These are phyloP conservation scores for Chiloscyllium plagiosum DNA, from an alignment of 2,113 vertebrate species.

Conservation along the genomic window DNA sequence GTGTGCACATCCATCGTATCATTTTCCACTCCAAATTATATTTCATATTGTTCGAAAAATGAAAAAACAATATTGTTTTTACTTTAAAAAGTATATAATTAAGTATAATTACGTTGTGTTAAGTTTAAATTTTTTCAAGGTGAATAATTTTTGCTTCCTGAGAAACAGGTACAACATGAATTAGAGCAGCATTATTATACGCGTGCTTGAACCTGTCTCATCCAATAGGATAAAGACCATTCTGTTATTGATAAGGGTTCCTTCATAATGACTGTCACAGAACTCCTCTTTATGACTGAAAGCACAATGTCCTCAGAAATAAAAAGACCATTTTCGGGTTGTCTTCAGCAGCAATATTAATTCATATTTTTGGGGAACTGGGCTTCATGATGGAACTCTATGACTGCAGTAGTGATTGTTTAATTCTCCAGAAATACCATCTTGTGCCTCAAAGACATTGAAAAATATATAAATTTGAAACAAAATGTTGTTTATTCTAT, in stretches of 20 bases:
- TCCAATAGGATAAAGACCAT: background rate
- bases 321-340: background rate
- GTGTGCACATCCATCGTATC: background rate
- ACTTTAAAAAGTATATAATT: background rate
- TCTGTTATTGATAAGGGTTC: background rate
- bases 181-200: background rate
- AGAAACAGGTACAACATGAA: background rate
- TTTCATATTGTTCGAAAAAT: background rate
- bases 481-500: background rate
- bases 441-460: background rate
- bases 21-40: background rate
- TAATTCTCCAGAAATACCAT: background rate
- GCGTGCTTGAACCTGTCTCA: background rate
- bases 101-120: background rate
- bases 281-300: background rate
- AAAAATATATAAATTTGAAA: background rate
- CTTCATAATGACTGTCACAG: background rate
- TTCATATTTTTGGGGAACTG: no score
- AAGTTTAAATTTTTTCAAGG: background rate
- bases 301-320: background rate
- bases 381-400: no score
- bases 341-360: background rate
- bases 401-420: no score
- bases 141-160: background rate
- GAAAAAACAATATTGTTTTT: background rate